These are phyloP conservation scores for Poecilia picta DNA, from an alignment of 2,797 vertebrate genomes.

Conservation along the genomic window DNA sequence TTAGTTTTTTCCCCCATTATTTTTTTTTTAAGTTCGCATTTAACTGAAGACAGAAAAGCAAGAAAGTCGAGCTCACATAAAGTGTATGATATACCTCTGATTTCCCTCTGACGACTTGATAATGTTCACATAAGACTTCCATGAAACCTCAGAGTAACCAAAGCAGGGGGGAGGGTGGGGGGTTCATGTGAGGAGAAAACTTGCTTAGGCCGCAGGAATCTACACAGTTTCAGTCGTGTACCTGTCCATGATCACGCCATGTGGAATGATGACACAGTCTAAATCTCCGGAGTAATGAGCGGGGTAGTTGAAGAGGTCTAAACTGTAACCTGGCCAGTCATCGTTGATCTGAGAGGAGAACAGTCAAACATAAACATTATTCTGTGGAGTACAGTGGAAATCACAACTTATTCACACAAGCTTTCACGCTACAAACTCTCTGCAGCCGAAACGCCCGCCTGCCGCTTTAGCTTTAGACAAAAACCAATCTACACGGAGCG, in stretches of 20 bases:
- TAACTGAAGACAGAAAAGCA: not conserved
- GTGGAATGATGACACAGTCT: slow-evolving; percentile 89
- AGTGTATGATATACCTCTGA: not conserved
- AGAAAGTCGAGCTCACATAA: not conserved
- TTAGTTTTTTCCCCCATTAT: not conserved
- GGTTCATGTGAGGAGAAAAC: not conserved
- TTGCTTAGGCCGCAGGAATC: not conserved
- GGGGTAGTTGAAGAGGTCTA: slow-evolving; percentile 90
- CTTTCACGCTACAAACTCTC: not conserved
- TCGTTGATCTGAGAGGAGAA: slow-evolving; percentile 81
- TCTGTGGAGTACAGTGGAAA: not conserved
- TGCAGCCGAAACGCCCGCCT: slow-evolving; percentile 7
- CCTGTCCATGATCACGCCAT: slow-evolving; percentile 93
- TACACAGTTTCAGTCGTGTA: slow-evolving; percentile 50
- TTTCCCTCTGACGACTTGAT: not conserved
- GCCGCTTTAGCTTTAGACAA: not conserved
- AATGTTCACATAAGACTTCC: not conserved
- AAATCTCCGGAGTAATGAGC: slow-evolving; percentile 89
- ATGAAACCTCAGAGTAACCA: not conserved
- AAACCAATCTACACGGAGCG: not conserved
- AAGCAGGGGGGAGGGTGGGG: not conserved
- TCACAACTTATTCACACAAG: not conserved
- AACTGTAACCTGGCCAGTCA: slow-evolving; percentile 88
- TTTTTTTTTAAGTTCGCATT: not conserved
- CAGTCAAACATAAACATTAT: slow-evolving; percentile 15